Percentiles rank a stretch among this genome's conserved stretches.
Conservation (phyloP, 2,888 invertebrate species). For the Caenorhabditis zanzibari region DNA sequence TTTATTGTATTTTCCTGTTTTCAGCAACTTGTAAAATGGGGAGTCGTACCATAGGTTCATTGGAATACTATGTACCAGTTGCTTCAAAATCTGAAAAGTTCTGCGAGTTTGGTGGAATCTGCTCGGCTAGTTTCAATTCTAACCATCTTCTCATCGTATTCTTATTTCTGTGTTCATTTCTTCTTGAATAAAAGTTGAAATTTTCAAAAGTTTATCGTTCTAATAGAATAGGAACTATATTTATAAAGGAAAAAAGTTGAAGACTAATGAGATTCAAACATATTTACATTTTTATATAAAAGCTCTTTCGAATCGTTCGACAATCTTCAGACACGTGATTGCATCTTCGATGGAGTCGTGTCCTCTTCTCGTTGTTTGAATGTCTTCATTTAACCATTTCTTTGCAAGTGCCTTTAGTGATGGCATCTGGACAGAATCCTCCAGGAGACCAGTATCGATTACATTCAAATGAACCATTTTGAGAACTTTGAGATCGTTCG, state of each 20-base stretch:
- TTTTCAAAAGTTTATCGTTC: neutral
- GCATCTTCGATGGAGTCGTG: slow-evolving; percentile 30
- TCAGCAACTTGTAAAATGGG: neutral
- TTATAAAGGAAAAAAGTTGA: neutral
- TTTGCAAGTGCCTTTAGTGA: slow-evolving; percentile 8
- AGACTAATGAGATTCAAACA: too few relatives aligned
- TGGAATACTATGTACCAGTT: slow-evolving; percentile 4
- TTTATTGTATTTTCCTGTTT: neutral
- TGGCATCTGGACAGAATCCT: neutral
- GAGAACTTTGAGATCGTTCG: slow-evolving; percentile 25
- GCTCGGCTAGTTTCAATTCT: neutral
- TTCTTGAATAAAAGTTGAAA: neutral
- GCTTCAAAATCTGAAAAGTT: neutral
- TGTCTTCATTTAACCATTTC: neutral
- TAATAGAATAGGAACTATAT: too few relatives aligned
- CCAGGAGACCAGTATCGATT: slow-evolving; percentile 12
- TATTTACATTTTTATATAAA: too few relatives aligned
- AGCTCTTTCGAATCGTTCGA: neutral
- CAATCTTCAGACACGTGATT: neutral
- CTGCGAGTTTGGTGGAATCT: slow-evolving; percentile 14
- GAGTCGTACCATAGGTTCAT: too few relatives aligned
- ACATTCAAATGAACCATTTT: slow-evolving; percentile 16
- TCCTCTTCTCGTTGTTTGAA: neutral
- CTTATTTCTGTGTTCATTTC: neutral
- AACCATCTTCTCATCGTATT: neutral